Base-by-base conservation (phyloP, 2,797 vertebrate species). In the Muraenolepis orangiensis region DNA sequence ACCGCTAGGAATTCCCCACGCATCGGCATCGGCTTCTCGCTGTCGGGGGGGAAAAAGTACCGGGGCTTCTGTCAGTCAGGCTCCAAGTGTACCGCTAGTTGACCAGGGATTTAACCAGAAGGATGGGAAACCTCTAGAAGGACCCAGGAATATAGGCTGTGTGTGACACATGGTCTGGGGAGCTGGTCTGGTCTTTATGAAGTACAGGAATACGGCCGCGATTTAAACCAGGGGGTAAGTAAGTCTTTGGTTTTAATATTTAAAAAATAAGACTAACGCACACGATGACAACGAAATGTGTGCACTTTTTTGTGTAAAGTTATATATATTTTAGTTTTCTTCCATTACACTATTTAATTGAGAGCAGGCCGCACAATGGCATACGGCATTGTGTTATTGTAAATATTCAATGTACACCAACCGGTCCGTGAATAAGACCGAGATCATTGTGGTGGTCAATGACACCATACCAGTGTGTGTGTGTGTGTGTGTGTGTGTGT, bases 1-100 rank as follows among this genome's bases (percentile, higher is more conserved):
- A 94, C 89, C 89, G 88, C 78, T 85, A 90, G 93, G 92, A 94
- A 94, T 93, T 93, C 93, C 93, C 93, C 93, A 91, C 86, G 80
- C 92, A 85, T 85, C 88, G 83, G 84, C 86, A n/a, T n/a, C n/a
- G n/a, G n/a, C n/a, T n/a, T 82, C 82, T 80, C 75, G 86, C 66
- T 78, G 72, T 74, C 23, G 87, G 87, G 87, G 87, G 87, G 88
- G 90, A 89, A 90, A 34, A 57, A 57, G 57, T 26, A 92, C 86
- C 74, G 81, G 82, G 87, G 85, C 87, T 83, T 86, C 88, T 89
- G 91, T 88, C 89, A 89, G 85, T 73, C 82, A 70, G 76, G 77
- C 66, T 80, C 73, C 51, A 2, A 57, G 77, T 72, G 82, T 80
- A 76, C 82, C 73, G 83, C 75, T 71, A 82, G 76, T 75, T 82